Evolutionary conservation across 1,140 invertebrate genomes (phyloP).

Genomic region (Scaptomyza montana): DNA sequence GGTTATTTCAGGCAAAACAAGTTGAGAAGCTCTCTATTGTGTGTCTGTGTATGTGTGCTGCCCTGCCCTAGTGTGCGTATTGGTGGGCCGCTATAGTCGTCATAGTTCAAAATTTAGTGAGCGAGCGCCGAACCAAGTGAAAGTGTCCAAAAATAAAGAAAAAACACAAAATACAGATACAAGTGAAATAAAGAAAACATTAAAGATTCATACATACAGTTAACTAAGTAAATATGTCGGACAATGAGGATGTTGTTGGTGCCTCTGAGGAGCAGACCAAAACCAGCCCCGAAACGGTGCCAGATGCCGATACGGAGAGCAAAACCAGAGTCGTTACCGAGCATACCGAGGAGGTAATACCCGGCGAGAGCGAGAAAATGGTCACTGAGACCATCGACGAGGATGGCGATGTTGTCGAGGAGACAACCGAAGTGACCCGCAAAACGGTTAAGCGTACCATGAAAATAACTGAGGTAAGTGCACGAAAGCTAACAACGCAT

Average conservation of each 20-base stretch:
- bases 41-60: constrained; percentile 20
- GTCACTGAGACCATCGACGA: constrained; percentile 80
- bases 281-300: constrained; percentile 26
- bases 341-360: constrained; percentile 69
- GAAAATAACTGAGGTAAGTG: constrained; percentile 83
- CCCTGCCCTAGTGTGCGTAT: constrained; percentile 45
- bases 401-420: constrained; percentile 79
- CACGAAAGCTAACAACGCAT: not conserved
- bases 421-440: constrained; percentile 77
- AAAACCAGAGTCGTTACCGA: constrained; percentile 72
- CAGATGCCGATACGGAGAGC: constrained; percentile 48
- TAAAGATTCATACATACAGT: constrained; percentile 8
- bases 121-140: constrained; percentile 66
- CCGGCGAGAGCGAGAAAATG: constrained; percentile 76
- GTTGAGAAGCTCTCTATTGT: constrained; percentile 51
- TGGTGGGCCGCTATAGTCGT: constrained; percentile 58
- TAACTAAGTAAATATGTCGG: constrained; percentile 64
- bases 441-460: constrained; percentile 81
- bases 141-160: constrained; percentile 59
- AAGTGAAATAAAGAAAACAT: constrained; percentile 19
- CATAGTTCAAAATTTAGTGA: constrained; percentile 51
- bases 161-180: constrained; percentile 16
- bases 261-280: constrained; percentile 55
- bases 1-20: constrained; percentile 48
- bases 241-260: constrained; percentile 75